phyloP scores from a whole-genome alignment of 2,797 vertebrate species.

The Epinephelus coioides region DNA sequence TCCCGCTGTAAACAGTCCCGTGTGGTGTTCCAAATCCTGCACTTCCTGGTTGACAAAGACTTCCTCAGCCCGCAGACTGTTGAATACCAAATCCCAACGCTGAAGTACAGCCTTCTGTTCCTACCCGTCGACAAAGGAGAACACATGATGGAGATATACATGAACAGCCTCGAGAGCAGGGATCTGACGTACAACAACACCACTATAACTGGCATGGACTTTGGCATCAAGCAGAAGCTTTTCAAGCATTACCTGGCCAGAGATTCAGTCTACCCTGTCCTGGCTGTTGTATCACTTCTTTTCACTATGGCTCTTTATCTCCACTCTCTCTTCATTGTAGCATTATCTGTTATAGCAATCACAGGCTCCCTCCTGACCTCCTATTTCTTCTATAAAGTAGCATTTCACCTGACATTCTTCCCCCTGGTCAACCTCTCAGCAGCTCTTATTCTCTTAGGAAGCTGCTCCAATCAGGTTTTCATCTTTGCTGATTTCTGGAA shows the following conservation, averaged over 20 bases:
- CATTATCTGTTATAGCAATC: constrained; percentile 90
- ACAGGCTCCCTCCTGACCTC: constrained; percentile 91
- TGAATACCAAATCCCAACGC: constrained; percentile 96
- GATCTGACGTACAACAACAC: constrained; percentile 94
- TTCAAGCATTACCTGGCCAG: constrained; percentile 94
- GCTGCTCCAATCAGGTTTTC: constrained; percentile 94
- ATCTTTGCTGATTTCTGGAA: constrained; percentile 96
- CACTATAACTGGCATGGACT: constrained; percentile 95
- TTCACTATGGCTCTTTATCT: constrained; percentile 93
- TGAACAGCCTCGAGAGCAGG: constrained; percentile 90
- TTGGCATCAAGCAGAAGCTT: constrained; percentile 95
- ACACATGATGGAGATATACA: constrained; percentile 94
- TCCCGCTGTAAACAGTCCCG: constrained; percentile 90
- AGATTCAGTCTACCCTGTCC: constrained; percentile 93
- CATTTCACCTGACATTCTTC: constrained; percentile 94
- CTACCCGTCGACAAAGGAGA: constrained; percentile 92
- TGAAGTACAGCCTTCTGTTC: constrained; percentile 97
- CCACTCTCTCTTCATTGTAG: constrained; percentile 92
- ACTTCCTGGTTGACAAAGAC: constrained; percentile 96
- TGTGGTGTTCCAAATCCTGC: constrained; percentile 93
- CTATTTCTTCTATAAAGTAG: constrained; percentile 97
- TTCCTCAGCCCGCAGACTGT: constrained; percentile 96
- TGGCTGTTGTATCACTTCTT: constrained; percentile 91
- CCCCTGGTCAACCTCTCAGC: constrained; percentile 93
- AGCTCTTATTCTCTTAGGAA: constrained; percentile 91